A percentile compares a stretch with the other conserved stretches of the same genome.
These are phyloP conservation scores for Xenotilapia caudafasciata DNA, from an alignment of 2,113 vertebrate species.

Conservation along the genomic window DNA sequence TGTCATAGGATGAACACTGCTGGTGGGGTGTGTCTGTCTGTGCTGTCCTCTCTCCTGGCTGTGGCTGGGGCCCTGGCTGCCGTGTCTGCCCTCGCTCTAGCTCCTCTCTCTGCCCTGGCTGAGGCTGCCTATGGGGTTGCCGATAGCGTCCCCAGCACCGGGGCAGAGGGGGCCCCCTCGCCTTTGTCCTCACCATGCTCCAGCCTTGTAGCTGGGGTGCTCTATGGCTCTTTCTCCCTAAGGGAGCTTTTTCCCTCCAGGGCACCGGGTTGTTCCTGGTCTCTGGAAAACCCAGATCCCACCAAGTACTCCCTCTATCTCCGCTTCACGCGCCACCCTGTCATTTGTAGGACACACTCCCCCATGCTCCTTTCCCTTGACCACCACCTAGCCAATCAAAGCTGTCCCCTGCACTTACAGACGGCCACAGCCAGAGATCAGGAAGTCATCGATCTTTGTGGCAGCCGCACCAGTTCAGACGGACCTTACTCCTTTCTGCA, in stretches of 20 bases:
- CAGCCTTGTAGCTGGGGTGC: slow-evolving; percentile 91
- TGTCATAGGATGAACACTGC: slow-evolving; percentile 99
- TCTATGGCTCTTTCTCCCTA: slow-evolving; percentile 98
- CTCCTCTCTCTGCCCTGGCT: slow-evolving; percentile 59
- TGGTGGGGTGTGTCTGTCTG: slow-evolving; percentile 99
- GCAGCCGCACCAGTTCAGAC: slow-evolving; percentile 45
- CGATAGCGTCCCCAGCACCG: slow-evolving; percentile 78
- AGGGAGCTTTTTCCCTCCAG: slow-evolving; percentile 93
- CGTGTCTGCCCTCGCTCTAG: slow-evolving; percentile 54
- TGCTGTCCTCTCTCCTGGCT: slow-evolving; percentile 92
- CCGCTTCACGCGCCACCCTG: slow-evolving; percentile 88
- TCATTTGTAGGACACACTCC: slow-evolving; percentile 85
- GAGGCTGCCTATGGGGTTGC: slow-evolving; percentile 59
- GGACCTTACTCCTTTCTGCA: slow-evolving; percentile 88
- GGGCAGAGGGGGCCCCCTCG: slow-evolving; percentile 73
- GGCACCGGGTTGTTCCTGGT: slow-evolving; percentile 92
- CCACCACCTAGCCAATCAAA: slow-evolving; percentile 93
- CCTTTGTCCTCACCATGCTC: slow-evolving; percentile 78
- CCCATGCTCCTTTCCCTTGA: slow-evolving; percentile 93
- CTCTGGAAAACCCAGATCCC: slow-evolving; percentile 96
- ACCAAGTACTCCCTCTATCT: slow-evolving; percentile 98
- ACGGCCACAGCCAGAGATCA: slow-evolving; percentile 61
- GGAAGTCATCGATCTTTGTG: slow-evolving; percentile 82
- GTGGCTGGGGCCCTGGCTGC: slow-evolving; percentile 73
- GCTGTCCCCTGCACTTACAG: slow-evolving; percentile 75